Percentiles rank a stretch among this genome's conserved stretches.
These are phyloP conservation scores for Trileptium ribeirensis DNA, from an alignment of 2,888 invertebrate species.

Conservation along the genomic window DNA sequence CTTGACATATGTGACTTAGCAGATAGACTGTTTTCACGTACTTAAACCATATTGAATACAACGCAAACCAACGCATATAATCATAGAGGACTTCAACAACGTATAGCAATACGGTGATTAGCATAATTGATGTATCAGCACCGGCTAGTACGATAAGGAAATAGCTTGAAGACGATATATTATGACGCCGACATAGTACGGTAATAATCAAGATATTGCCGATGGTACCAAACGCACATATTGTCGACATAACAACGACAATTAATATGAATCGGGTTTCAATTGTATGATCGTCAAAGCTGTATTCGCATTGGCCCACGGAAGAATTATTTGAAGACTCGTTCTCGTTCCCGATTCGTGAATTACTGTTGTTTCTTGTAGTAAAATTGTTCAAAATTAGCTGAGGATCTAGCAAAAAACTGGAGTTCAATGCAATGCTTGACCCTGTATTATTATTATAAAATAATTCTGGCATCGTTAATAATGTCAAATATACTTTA, in stretches of 20 bases:
- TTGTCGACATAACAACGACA: not conserved
- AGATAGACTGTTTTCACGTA: not conserved
- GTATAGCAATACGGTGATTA: constrained; percentile 9
- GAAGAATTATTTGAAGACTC: too few species aligned
- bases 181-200: not conserved
- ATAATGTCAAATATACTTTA: too few species aligned
- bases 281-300: not conserved
- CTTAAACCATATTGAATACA: constrained; percentile 9
- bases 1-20: constrained; percentile 11
- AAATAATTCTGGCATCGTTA: too few species aligned
- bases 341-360: too few species aligned
- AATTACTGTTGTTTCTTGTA: too few species aligned
- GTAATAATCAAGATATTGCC: constrained; percentile 5
- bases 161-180: not conserved
- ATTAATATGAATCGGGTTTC: not conserved
- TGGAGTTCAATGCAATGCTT: too few species aligned
- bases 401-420: too few species aligned
- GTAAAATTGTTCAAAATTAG: too few species aligned
- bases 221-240: not conserved
- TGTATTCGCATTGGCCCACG: not conserved
- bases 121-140: not conserved
- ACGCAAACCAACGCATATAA: not conserved
- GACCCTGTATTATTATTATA: too few species aligned
- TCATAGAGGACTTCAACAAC: constrained; percentile 16
- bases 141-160: not conserved